phyloP scores from a whole-genome alignment of 2,888 invertebrate species.

The Dryobotodes eremita region DNA sequence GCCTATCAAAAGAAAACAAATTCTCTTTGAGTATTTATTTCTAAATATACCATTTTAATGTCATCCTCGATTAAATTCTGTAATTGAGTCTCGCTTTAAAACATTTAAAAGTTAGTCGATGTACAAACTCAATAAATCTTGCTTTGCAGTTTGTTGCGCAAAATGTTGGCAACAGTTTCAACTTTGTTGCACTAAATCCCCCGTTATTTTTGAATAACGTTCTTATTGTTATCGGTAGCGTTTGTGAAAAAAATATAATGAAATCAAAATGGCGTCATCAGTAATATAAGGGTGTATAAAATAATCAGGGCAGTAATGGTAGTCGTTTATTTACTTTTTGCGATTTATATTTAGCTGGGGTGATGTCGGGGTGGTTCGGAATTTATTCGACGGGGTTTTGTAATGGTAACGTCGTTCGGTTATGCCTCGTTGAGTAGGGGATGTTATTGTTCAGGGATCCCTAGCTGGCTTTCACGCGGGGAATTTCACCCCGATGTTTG shows the following conservation, averaged over 20 bases:
- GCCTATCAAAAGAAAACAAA: constrained; percentile 17
- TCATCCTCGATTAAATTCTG: constrained; percentile 40
- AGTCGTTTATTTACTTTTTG: constrained; percentile 89
- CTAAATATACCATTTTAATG: constrained; percentile 28
- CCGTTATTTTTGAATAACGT: constrained; percentile 65
- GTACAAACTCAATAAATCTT: constrained; percentile 57
- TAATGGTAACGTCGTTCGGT: constrained; percentile 84
- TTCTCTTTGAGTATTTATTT: constrained; percentile 17
- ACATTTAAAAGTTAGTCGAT: constrained; percentile 43
- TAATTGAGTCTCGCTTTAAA: constrained; percentile 52
- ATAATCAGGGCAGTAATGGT: constrained; percentile 89
- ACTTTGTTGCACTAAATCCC: constrained; percentile 59
- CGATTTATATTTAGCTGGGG: constrained; percentile 83
- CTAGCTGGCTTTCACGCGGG: constrained; percentile 67
- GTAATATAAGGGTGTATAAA: constrained; percentile 79
- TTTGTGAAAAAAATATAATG: constrained; percentile 70
- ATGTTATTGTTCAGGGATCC: constrained; percentile 74
- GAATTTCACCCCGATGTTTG: constrained; percentile 68
- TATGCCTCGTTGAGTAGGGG: constrained; percentile 87
- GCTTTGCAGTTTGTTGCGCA: constrained; percentile 51
- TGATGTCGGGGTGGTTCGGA: constrained; percentile 76
- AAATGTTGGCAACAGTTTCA: constrained; percentile 56
- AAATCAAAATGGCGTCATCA: constrained; percentile 85
- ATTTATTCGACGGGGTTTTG: constrained; percentile 83
- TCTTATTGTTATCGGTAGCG: constrained; percentile 70